Base-by-base conservation (phyloP, 2,113 vertebrate genomes). In the Halichoeres trimaculatus region DNA sequence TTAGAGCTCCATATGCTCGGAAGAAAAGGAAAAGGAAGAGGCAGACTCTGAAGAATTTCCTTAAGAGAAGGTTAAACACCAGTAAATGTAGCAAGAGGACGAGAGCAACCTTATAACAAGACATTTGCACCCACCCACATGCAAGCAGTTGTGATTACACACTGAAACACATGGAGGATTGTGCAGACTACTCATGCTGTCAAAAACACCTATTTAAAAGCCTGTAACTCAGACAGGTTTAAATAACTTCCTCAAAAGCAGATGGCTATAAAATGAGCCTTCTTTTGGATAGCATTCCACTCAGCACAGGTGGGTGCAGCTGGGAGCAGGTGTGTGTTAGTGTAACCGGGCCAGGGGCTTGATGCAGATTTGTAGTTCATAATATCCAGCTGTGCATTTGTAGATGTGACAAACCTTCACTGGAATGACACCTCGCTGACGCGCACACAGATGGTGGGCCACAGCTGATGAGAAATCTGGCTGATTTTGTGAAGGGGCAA, bases 181-280 rank as follows among this genome's bases (percentile, higher is more conserved):
- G 35, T 14, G 11, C 43, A 35, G 24, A 26, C 13, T 45, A 78
- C 76, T 57, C 70, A 70, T 22, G 36, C 45, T 43, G 53, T 81
- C 59, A 59, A 45, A 83, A 19, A 55, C 48, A 50, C 68, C 40
- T 56, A 55, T 83, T 52, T 57, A 51, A 78, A 73, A 66, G 52
- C 35, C 34, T 80, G 47, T 65, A 41, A 80, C 74, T 74, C 62
- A 54, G 61, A 1, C 65, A 67, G 54, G 80, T 81, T 83, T 64
- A 78, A 90, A 81, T 71, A 48, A 85, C 41, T 72, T 61, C 64
- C 72, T 59, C 55, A 51, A 34, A 62, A 87, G 69, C 83, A 90
- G 86, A 88, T 89, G 76, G 72, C 45, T 77, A 84, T 83, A 68
- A 86, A 88, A 82, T 65, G 20, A 70, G 38, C 36, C 63, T 75